Base-by-base conservation (phyloP, 2,888 invertebrate genomes). In the Ennomos erosarius region DNA sequence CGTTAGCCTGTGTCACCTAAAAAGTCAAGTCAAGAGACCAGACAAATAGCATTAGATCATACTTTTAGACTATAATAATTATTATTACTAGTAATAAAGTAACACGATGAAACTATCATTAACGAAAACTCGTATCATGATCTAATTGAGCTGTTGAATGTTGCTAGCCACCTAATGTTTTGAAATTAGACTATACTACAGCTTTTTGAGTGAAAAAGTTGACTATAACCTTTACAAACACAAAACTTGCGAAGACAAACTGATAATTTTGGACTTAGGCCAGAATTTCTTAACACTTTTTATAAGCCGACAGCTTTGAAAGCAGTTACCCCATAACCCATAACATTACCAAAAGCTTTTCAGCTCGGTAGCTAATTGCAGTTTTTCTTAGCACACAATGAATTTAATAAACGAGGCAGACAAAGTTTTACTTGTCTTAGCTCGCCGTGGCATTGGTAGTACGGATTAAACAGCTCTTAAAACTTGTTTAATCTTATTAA, bases 391-490 rank as follows among this genome's bases (percentile, higher is more conserved):
- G 37, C 44, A 39, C 44, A 45, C 75, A 76, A 79, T 78, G 66
- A 75, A 79, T 75, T 78, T 76, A 77, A 81, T 77, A 78, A 78
- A 73, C 71, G 60, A 62, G 67, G 67, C 60, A 63, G 65, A 56
- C 49, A 44, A 66, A 77, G 69, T 60, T 75, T 75, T 67, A 69
- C 70, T 71, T 49, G 49, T 69, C 62, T 69, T 64, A 71, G 71
- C 67, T 74, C 55, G 58, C 68, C 62, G 69, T 64, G 59, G 66
- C 59, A 69, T 73, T 71, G 74, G 67, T 62, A 74, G 71, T 73
- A 62, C 63, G 60, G 69, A 75, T 75, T 74, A 71, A 77, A 68
- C 67, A 57, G 66, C 68, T 73, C 70, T 70, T 68, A 68, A 75
- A 79, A 75, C 68, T 78, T 73, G 70, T 70, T 71, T 70, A 68